Evolutionary conservation across 1,140 invertebrate genomes (phyloP).

Genomic region (Listronotus oregonensis): DNA sequence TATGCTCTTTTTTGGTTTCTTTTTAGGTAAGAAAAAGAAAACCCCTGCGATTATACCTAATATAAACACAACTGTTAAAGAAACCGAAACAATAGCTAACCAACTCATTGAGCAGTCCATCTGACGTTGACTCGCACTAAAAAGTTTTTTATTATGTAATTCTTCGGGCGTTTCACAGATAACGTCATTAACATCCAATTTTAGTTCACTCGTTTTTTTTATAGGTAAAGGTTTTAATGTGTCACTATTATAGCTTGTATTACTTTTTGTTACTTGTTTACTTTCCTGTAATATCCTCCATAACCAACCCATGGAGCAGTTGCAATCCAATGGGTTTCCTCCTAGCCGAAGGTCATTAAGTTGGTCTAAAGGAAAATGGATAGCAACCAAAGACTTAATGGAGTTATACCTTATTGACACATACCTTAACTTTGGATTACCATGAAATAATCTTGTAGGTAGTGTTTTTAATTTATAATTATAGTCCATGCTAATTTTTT

Average conservation of each 20-base stretch:
- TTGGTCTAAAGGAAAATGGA: constrained; percentile 78
- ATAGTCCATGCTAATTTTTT: constrained; percentile 76
- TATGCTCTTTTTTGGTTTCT: constrained; percentile 54
- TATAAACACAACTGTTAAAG: constrained; percentile 62
- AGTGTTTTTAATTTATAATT: constrained; percentile 72
- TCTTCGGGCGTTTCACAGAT: constrained; percentile 62
- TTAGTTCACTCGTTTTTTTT: constrained; percentile 37
- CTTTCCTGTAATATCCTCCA: constrained; percentile 72
- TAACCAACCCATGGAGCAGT: constrained; percentile 85
- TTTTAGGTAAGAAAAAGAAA: constrained; percentile 62
- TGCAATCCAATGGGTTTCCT: constrained; percentile 84
- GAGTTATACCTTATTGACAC: constrained; percentile 75
- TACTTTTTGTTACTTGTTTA: constrained; percentile 47
- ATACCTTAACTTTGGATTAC: constrained; percentile 73
- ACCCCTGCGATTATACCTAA: constrained; percentile 61
- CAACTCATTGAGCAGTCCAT: constrained; percentile 66
- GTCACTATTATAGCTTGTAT: constrained; percentile 45
- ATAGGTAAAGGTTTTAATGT: constrained; percentile 12
- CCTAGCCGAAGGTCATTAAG: constrained; percentile 71
- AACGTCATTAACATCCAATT: constrained; percentile 58
- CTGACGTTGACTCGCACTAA: constrained; percentile 63
- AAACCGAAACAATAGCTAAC: constrained; percentile 62
- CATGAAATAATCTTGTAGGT: constrained; percentile 74
- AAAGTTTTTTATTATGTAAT: constrained; percentile 58
- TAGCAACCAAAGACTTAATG: constrained; percentile 72